These are phyloP conservation scores for Xiphorhynchus erythropygius DNA, from an alignment of 2,797 vertebrate genomes.

Conservation along the genomic window DNA sequence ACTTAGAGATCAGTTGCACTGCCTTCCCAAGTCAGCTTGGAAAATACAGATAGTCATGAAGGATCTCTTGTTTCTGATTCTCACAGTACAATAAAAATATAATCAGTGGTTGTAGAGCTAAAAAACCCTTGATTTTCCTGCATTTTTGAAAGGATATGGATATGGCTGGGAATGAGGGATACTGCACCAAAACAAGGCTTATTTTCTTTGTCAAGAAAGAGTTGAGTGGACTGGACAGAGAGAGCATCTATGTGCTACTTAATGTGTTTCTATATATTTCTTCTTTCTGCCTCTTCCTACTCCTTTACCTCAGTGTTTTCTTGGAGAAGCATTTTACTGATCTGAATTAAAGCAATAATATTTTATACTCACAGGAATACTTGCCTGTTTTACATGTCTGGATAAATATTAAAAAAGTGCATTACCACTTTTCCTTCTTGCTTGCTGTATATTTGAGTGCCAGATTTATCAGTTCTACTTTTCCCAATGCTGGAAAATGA, in stretches of 20 bases:
- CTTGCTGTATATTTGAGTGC: background rate
- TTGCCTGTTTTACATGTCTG: conserved; percentile 30
- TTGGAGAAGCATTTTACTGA: conserved; percentile 9
- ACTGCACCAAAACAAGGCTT: background rate
- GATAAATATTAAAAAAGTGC: conserved; percentile 24
- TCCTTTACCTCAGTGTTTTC: background rate
- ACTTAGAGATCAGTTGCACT: background rate
- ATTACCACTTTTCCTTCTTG: background rate
- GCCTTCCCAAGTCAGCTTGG: background rate
- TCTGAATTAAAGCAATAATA: conserved; percentile 38
- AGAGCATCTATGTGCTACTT: background rate
- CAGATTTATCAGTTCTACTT: conserved; percentile 43
- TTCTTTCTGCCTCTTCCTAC: background rate
- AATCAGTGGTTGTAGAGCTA: background rate
- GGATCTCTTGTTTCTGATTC: background rate
- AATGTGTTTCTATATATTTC: background rate
- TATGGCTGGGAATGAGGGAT: background rate
- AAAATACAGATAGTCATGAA: background rate
- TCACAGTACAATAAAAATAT: background rate
- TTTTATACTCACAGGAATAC: conserved; percentile 4
- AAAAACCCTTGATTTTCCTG: background rate
- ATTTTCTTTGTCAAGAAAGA: background rate
- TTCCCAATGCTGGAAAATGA: conserved; percentile 28
- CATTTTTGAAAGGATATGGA: background rate
- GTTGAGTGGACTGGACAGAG: background rate